A percentile compares a stretch with the other conserved stretches of the same genome.
phyloP scores from a whole-genome alignment of 2,888 invertebrate species.

The Osedax fenrisi region DNA sequence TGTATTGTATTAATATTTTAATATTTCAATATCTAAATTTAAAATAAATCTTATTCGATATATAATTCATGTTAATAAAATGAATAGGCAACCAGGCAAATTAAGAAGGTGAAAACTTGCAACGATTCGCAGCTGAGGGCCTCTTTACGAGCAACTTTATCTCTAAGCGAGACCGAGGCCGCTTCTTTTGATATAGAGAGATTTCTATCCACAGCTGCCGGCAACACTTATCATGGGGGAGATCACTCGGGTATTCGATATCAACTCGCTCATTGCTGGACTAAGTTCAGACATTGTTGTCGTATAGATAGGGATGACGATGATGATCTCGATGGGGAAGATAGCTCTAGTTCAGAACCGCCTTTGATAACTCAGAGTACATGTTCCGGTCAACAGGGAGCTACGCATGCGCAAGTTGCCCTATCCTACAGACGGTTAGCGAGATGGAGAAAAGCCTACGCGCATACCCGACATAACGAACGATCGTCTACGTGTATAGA shows the following conservation, averaged over 20 bases:
- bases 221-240: too few species aligned
- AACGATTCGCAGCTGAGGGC: constrained; percentile 57
- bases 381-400: background rate
- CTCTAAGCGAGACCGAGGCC: background rate
- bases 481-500: constrained; percentile 35
- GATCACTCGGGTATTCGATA: constrained; percentile 6
- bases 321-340: constrained; percentile 51
- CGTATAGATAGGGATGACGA: constrained; percentile 59
- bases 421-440: background rate
- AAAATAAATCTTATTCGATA: too few species aligned
- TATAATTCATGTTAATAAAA: too few species aligned
- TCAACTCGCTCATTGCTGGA: constrained; percentile 8
- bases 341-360: constrained; percentile 50
- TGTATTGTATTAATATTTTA: too few species aligned
- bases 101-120: constrained; percentile 52
- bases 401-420: background rate
- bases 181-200: background rate
- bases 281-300: constrained; percentile 35
- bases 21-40: too few species aligned
- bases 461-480: constrained; percentile 34
- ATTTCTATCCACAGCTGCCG: constrained; percentile 11
- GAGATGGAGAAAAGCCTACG: background rate
- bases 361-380: constrained; percentile 38
- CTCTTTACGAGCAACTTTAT: background rate
- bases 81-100: constrained; percentile 23